Evolutionary conservation across 2,113 vertebrate genomes (phyloP).

Genomic region (Colaptes auratus): DNA sequence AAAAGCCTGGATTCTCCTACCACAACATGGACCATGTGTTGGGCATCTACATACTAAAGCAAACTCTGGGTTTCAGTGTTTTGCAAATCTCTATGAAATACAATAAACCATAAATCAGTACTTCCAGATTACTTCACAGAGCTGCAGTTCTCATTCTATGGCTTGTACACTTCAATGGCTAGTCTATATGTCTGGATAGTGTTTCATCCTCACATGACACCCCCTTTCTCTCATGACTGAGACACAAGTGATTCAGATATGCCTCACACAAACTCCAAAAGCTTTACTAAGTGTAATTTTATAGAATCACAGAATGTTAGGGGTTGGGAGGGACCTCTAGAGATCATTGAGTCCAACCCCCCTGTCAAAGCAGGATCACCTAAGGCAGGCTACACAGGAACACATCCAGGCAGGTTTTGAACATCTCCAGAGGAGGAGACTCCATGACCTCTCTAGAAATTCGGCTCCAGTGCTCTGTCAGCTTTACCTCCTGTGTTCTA

Average conservation of each 20-base stretch:
- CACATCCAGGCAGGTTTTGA: too few relatives aligned
- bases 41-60: background rate
- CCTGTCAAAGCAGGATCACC: too few relatives aligned
- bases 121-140: background rate
- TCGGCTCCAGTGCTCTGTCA: too few relatives aligned
- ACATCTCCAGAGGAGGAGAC: too few relatives aligned
- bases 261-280: slow-evolving; percentile 1
- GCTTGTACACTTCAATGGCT: background rate
- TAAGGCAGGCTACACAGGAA: too few relatives aligned
- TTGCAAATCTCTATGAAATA: background rate
- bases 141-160: background rate
- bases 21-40: background rate
- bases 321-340: too few relatives aligned
- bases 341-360: too few relatives aligned
- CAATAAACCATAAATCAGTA: background rate
- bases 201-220: slow-evolving; percentile 19
- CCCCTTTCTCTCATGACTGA: background rate
- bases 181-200: background rate
- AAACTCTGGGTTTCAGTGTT: background rate
- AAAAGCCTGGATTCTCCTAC: background rate
- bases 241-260: background rate
- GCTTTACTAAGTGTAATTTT: slow-evolving; percentile 19
- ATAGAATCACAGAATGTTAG: background rate
- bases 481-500: too few relatives aligned
- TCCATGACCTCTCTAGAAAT: too few relatives aligned